These are phyloP conservation scores for Sebastes flavidus DNA, from an alignment of 2,797 vertebrate genomes.

Conservation along the genomic window DNA sequence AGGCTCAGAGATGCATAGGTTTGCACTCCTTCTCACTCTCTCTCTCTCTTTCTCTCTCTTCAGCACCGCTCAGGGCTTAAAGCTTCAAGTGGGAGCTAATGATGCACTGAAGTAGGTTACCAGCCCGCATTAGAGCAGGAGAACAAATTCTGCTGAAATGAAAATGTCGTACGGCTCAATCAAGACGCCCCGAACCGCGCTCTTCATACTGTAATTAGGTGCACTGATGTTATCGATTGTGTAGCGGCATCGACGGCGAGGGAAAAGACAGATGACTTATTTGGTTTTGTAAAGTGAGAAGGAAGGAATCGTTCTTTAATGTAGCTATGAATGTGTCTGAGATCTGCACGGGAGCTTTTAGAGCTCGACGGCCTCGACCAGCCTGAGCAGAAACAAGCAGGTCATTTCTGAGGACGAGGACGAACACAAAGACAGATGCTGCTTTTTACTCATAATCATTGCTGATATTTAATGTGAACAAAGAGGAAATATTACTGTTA, in stretches of 20 bases:
- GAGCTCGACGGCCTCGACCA: background rate
- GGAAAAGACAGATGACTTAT: slow-evolving; percentile 46
- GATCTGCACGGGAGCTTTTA: background rate
- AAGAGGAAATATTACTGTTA: background rate
- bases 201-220: slow-evolving; percentile 66
- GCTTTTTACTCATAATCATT: background rate
- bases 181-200: slow-evolving; percentile 11
- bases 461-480: background rate
- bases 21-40: slow-evolving; percentile 20
- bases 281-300: slow-evolving; percentile 45
- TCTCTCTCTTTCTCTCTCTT: slow-evolving; percentile 29
- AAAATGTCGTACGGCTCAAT: slow-evolving; percentile 61
- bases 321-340: slow-evolving; percentile 2
- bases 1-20: slow-evolving; percentile 46
- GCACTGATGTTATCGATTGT: slow-evolving; percentile 55
- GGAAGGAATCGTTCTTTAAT: slow-evolving; percentile 3
- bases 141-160: slow-evolving; percentile 61
- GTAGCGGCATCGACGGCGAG: slow-evolving; percentile 7
- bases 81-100: slow-evolving; percentile 72
- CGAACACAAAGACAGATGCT: background rate
- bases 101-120: slow-evolving; percentile 77
- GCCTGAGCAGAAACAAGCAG: slow-evolving; percentile 15
- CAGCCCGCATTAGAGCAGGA: slow-evolving; percentile 52
- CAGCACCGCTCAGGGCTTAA: slow-evolving; percentile 42
- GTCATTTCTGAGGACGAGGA: background rate